These are phyloP conservation scores for Kryptolebias ocellatus DNA, from an alignment of 2,797 vertebrate species.

Conservation along the genomic window DNA sequence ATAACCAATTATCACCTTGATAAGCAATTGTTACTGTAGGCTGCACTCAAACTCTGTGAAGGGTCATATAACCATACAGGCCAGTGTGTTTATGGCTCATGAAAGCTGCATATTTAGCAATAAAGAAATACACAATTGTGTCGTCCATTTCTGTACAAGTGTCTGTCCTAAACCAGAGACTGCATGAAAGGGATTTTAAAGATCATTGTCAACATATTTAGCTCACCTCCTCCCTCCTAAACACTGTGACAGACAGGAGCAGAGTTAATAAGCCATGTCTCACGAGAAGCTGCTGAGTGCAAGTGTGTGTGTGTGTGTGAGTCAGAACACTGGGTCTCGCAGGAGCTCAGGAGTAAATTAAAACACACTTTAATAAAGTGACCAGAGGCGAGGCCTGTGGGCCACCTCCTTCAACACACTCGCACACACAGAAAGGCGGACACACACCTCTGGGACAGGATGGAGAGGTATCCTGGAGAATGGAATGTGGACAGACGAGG, in stretches of 20 bases:
- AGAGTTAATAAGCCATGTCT: conserved; percentile 77
- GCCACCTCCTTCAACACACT: conserved; percentile 65
- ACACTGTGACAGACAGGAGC: conserved; percentile 74
- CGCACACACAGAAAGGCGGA: conserved; percentile 53
- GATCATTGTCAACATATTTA: conserved; percentile 55
- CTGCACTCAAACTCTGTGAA: conserved; percentile 30
- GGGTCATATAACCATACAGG: conserved; percentile 25
- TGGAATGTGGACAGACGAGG: conserved; percentile 83
- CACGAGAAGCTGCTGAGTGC: conserved; percentile 51
- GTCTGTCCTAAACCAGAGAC: conserved; percentile 18
- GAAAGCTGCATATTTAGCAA: not conserved
- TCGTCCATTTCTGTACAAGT: conserved; percentile 2
- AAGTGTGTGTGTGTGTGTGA: conserved; percentile 49
- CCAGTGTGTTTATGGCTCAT: conserved; percentile 28
- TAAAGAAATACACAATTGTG: conserved; percentile 8
- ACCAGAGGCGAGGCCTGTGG: conserved; percentile 84
- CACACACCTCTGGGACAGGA: conserved; percentile 80
- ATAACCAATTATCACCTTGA: conserved; percentile 44
- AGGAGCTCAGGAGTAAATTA: conserved; percentile 85
- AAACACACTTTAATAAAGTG: conserved; percentile 90
- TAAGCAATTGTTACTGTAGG: conserved; percentile 35
- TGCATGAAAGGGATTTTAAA: conserved; percentile 38
- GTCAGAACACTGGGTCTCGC: conserved; percentile 71
- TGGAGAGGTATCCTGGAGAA: conserved; percentile 84
- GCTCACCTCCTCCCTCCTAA: conserved; percentile 48